Base-by-base conservation (phyloP, 2,888 invertebrate species). In the Idaea biselata region DNA sequence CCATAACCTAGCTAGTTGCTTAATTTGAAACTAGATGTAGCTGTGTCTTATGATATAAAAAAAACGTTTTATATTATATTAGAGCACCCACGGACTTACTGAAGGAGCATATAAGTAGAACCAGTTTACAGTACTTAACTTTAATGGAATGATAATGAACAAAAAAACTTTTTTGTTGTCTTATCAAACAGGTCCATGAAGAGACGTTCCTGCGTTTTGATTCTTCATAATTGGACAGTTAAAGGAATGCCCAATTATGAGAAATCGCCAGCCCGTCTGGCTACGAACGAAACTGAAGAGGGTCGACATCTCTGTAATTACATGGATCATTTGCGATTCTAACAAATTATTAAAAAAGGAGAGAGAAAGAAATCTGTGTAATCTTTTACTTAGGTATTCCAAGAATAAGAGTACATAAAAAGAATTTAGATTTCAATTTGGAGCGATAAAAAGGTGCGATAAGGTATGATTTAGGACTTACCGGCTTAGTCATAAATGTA, bases 221-320 rank as follows among this genome's bases (percentile, higher is more conserved):
- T 65, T 74, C 76, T 76, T 44, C 44, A 44, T 44, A 44, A 44
- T 44, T 44, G 44, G 44, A 44, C 73, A 74, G 74, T 76, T 75
- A 78, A 76, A 73, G 80, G 76, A 82, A 79, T 83, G 80, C 84
- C 82, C 84, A 87, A 88, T 87, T 88, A 88, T 76, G 77, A 76
- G 65, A 77, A 78, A 76, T 71, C 73, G 73, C 73, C 75, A 74
- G 69, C 79, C 44, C 44, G 78, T 73, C 80, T 83, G 44, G 44
- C 44, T 8, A 44, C 11, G 44, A 44, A 44, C 44, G 82, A 87
- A 84, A 90, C 44, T 90, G 91, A 91, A 86, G 88, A 91, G 91
- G 91, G 91, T 91, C 84, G 91, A 90, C 91, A 85, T 89, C 86
- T 86, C 84, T 81, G 86, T 90, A 90, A 91, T 91, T 91, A 89